Evolutionary conservation across 2,113 vertebrate species (phyloP).

Genomic region (Rhinopomastus cyanomelas): DNA sequence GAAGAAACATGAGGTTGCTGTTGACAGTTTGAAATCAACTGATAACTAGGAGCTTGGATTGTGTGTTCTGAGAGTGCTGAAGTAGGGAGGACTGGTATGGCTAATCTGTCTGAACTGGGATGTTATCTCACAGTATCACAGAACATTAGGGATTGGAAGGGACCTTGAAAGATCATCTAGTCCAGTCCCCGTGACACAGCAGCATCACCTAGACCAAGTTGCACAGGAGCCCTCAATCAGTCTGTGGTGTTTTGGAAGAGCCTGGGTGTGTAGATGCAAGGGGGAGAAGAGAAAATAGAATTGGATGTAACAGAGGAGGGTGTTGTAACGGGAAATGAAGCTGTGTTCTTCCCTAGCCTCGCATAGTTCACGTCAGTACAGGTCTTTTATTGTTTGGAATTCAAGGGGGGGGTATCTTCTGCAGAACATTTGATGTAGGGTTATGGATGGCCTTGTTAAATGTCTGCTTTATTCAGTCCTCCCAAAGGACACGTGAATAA

Average conservation of each 20-base stretch:
- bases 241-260: not conserved
- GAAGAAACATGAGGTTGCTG: conserved; percentile 16
- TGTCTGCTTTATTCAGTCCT: not conserved
- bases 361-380: accelerated
- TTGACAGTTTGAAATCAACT: not conserved
- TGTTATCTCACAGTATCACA: too few species aligned
- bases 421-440: not conserved
- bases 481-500: not conserved
- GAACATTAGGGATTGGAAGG: too few species aligned
- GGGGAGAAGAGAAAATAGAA: not conserved
- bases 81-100: not conserved
- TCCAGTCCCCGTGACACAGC: too few species aligned
- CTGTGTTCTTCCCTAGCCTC: accelerated
- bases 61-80: not conserved
- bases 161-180: too few species aligned
- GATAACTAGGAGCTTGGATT: not conserved
- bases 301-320: not conserved
- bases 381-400: not conserved
- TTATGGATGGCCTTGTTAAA: not conserved
- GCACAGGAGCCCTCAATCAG: too few species aligned
- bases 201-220: too few species aligned
- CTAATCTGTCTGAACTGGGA: not conserved
- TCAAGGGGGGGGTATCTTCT: not conserved
- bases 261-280: not conserved
- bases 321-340: accelerated